Evolutionary conservation across 2,113 vertebrate genomes (phyloP).

Genomic region (Coreoperca whiteheadi): DNA sequence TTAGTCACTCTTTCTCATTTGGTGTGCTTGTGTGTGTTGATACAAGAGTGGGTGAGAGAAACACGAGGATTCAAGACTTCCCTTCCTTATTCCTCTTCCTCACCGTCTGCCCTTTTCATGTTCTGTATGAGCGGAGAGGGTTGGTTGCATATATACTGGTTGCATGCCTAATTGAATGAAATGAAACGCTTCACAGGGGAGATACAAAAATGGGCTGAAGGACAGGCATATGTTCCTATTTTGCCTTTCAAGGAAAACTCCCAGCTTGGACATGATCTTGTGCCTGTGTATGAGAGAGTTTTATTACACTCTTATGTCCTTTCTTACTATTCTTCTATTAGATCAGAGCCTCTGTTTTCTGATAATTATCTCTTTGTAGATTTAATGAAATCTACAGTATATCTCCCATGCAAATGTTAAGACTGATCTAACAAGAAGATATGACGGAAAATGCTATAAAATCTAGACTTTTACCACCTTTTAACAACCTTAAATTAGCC

Average conservation of each 20-base stretch:
- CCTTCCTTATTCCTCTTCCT: slow-evolving; percentile 15
- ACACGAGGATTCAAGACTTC: slow-evolving; percentile 26
- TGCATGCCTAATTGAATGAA: slow-evolving; percentile 63
- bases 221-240: slow-evolving; percentile 38
- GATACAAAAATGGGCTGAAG: slow-evolving; percentile 21
- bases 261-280: neutral
- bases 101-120: slow-evolving; percentile 33
- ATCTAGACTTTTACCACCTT: neutral
- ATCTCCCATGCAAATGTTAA: neutral
- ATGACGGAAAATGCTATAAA: neutral
- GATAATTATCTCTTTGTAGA: neutral
- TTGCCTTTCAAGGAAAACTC: slow-evolving; percentile 10
- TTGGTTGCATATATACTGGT: slow-evolving; percentile 33
- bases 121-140: slow-evolving; percentile 31
- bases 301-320: neutral
- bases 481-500: neutral
- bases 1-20: slow-evolving; percentile 58
- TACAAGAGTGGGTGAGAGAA: slow-evolving; percentile 46
- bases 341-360: neutral
- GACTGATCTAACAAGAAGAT: neutral
- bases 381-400: neutral
- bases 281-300: neutral
- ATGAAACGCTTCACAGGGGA: slow-evolving; percentile 51
- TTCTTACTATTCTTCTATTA: neutral
- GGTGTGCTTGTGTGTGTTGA: slow-evolving; percentile 39